Evolutionary conservation across 2,797 vertebrate species (phyloP), one percentile per base, ranked within the genome.

Genomic region (Pyrocephalus nanus): DNA sequence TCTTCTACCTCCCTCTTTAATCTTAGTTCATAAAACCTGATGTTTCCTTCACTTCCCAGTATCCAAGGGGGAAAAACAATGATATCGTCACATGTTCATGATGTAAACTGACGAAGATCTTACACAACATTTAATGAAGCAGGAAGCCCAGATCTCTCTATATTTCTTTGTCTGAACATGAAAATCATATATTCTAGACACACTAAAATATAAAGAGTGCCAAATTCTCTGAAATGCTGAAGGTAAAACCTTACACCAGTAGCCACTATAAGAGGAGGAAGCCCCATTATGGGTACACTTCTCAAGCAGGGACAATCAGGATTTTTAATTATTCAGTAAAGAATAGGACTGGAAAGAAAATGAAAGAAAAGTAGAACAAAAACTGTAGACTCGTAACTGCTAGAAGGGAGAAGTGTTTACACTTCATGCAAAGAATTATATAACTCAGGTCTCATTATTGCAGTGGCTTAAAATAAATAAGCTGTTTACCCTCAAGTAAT

Each of bases 371-470:
- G 51, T 25, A 69, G 47, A 36, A 88, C 25, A 88, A 36, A 81
- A 88, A 55, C 29, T 9, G 48, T 30, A 54, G 1, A 6, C 16
- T 60, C 0, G 0, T 48, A 88, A 84, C 30, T 88, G 74, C 80
- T 79, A 87, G 16, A 32, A 90, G 27, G 30, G 30, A 88, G 19
- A 91, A 61, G 8, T 32, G 29, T n/a, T 88, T 74, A 76, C 27
- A 27, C 34, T 64, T 88, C 50, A 50, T 69, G 47, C 21, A 38
- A 94, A 79, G 29, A 94, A 88, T 70, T 88, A 67, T 1, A 0
- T 73, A 92, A 87, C 40, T 85, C 32, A n/a, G 38, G 71, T 82
- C 60, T 90, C 80, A 57, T 76, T 81, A 90, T 73, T 92, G 88
- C 86, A 40, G 45, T 34, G 54, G n/a, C 21, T 81, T 79, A 48